A percentile compares a stretch with the other conserved stretches of the same genome.
Evolutionary conservation across 2,113 vertebrate genomes (phyloP).

Genomic region (Entomyzon cyanotis): DNA sequence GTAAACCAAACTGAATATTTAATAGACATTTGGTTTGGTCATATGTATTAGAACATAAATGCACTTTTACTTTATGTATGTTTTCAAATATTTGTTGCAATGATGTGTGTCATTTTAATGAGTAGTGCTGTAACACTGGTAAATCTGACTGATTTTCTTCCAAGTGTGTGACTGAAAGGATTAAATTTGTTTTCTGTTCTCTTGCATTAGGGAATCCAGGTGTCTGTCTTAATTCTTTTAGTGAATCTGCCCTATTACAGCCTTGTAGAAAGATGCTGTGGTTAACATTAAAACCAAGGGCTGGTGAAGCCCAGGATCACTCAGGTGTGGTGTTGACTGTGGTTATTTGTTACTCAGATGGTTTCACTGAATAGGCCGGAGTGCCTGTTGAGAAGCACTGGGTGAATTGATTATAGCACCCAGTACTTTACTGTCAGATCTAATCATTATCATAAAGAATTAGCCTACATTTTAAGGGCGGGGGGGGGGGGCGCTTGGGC

Average conservation of each 20-base stretch:
- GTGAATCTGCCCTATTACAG: neutral
- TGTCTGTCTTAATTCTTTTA: neutral
- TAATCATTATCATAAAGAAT: no score
- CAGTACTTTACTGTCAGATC: no score
- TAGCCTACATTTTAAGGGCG: no score
- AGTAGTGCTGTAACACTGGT: neutral
- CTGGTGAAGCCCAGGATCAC: neutral
- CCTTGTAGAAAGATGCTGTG: neutral
- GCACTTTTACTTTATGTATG: neutral
- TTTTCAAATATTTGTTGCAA: neutral
- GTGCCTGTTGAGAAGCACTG: no score
- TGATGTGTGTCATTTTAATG: neutral
- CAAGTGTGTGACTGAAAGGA: neutral
- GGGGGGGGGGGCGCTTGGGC: no score
- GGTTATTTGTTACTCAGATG: no score
- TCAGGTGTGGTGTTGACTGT: neutral
- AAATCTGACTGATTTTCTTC: slow-evolving; percentile 17
- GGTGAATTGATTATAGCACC: no score
- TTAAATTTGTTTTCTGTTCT: neutral
- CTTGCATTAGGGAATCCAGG: neutral
- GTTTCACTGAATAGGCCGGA: no score
- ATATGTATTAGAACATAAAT: neutral
- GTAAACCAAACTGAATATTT: neutral
- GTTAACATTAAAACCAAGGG: neutral
- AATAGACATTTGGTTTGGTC: neutral